Conservation (phyloP, 2,113 vertebrate genomes). For the Probosciger aterrimus region DNA sequence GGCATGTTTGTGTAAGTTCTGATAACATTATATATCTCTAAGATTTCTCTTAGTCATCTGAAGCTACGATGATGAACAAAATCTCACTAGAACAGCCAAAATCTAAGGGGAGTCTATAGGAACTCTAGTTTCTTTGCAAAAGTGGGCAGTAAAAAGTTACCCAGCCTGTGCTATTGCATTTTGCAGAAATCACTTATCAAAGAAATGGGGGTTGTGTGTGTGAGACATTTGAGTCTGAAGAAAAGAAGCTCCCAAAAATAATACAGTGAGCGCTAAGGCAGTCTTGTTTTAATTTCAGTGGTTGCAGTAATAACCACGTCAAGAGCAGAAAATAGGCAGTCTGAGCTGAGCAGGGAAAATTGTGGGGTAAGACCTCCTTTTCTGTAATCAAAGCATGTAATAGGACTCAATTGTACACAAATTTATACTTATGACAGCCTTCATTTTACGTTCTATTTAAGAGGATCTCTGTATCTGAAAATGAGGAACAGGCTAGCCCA, state of each 20-base stretch:
- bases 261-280: background rate
- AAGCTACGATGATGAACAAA: background rate
- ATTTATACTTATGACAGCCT: conserved; percentile 41
- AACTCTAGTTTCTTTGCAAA: background rate
- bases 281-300: conserved; percentile 65
- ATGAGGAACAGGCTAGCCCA: background rate
- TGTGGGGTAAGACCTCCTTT: conserved; percentile 55
- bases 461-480: conserved; percentile 35
- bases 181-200: background rate
- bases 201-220: background rate
- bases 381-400: conserved; percentile 59
- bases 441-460: conserved; percentile 57
- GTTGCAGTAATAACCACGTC: conserved; percentile 66
- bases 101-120: background rate
- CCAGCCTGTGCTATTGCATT: background rate
- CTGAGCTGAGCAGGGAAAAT: conserved; percentile 46
- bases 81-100: background rate
- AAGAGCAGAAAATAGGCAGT: conserved; percentile 63
- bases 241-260: conserved; percentile 41
- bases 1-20: background rate
- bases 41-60: background rate
- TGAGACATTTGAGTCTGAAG: background rate
- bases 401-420: conserved; percentile 36
- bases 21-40: background rate
- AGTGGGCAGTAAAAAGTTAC: background rate